phyloP scores from a whole-genome alignment of 2,113 vertebrate genomes.

The Ornithorhynchus anatinus region DNA sequence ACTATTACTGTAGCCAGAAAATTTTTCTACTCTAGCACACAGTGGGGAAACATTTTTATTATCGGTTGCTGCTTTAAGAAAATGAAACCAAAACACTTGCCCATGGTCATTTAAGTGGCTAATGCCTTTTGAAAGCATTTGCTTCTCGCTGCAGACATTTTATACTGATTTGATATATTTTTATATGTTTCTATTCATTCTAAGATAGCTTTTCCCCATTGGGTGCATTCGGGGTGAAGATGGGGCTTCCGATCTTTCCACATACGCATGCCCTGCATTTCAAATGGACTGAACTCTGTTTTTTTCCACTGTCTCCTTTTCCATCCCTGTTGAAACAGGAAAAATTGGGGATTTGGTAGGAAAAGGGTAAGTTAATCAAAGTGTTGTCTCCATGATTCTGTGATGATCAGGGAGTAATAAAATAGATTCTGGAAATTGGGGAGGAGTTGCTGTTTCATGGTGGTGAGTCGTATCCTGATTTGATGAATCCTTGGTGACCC shows the following conservation, averaged over 20 bases:
- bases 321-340: slow-evolving; percentile 19
- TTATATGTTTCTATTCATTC: slow-evolving; percentile 13
- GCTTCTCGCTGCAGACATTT: neutral
- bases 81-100: too few relatives aligned
- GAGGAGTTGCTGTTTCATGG: neutral
- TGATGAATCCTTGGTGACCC: neutral
- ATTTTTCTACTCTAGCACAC: too few relatives aligned
- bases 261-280: slow-evolving; percentile 15
- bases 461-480: neutral
- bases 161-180: neutral
- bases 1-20: too few relatives aligned
- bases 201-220: neutral
- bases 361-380: neutral
- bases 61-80: too few relatives aligned
- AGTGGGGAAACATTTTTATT: too few relatives aligned
- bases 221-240: slow-evolving; percentile 9
- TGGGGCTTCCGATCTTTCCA: slow-evolving; percentile 12
- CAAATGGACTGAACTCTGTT: neutral
- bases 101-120: too few relatives aligned
- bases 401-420: neutral
- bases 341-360: slow-evolving; percentile 7
- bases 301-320: slow-evolving; percentile 36
- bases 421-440: neutral
- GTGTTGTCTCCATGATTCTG: neutral
- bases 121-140: slow-evolving; percentile 29